A percentile compares a stretch with the other conserved stretches of the same genome.
Conservation (phyloP, 2,888 invertebrate species). For the Drosophila kuntzei region DNA sequence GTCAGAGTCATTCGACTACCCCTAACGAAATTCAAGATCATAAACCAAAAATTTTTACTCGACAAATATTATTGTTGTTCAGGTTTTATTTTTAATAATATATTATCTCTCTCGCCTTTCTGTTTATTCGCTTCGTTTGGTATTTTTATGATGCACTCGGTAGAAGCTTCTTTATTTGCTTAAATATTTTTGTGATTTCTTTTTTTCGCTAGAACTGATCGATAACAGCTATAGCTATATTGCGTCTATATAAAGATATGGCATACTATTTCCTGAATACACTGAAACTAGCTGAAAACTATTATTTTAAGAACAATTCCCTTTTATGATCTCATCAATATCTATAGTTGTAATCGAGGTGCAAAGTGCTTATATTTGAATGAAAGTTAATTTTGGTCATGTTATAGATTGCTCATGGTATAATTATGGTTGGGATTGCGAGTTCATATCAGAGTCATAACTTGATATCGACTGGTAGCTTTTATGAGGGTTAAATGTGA, state of each 20-base stretch:
- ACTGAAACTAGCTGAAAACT: neutral
- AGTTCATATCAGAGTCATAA: slow-evolving; percentile 54
- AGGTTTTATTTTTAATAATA: slow-evolving; percentile 13
- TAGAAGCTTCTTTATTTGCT: slow-evolving; percentile 70
- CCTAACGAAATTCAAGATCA: slow-evolving; percentile 22
- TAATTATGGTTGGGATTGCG: slow-evolving; percentile 37
- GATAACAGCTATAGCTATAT: slow-evolving; percentile 37
- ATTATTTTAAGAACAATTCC: slow-evolving; percentile 21
- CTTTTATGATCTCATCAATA: slow-evolving; percentile 17
- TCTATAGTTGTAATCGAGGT: slow-evolving; percentile 10
- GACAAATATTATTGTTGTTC: slow-evolving; percentile 3
- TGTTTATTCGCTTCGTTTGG: slow-evolving; percentile 11
- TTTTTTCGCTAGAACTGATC: slow-evolving; percentile 38
- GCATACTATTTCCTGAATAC: slow-evolving; percentile 28
- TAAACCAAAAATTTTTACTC: slow-evolving; percentile 32
- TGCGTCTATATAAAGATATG: slow-evolving; percentile 42
- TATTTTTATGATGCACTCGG: slow-evolving; percentile 42
- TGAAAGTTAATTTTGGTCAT: slow-evolving; percentile 29
- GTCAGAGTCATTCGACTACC: slow-evolving; percentile 6
- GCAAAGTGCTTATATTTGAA: slow-evolving; percentile 12
- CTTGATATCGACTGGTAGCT: slow-evolving; percentile 74
- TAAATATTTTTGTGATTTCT: slow-evolving; percentile 61
- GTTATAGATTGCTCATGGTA: slow-evolving; percentile 14
- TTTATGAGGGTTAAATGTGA: slow-evolving; percentile 54
- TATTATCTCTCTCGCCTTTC: slow-evolving; percentile 25